Conservation (phyloP, 1,140 invertebrate species). For the Dendrolimus kikuchii region DNA sequence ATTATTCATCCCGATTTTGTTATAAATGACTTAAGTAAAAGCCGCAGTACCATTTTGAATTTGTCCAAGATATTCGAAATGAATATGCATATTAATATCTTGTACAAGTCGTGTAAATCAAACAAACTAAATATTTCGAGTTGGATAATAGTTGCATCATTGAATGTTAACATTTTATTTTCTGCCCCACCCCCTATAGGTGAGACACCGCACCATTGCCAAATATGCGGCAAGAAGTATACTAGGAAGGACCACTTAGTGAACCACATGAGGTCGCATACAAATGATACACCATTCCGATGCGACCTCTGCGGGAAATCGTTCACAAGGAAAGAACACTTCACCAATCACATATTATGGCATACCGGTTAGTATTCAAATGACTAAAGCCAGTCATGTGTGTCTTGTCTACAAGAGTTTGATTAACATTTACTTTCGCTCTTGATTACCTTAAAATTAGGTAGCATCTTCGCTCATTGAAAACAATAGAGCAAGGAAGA, state of each 20-base stretch:
- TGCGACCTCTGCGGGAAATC: constrained; percentile 90
- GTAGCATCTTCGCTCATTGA: no score
- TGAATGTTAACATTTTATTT: constrained; percentile 69
- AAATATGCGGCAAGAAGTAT: constrained; percentile 84
- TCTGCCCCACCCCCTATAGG: constrained; percentile 66
- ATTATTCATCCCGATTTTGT: no score
- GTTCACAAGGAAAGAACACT: constrained; percentile 89
- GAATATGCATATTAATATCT: neutral
- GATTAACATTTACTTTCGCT: no score
- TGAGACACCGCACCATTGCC: constrained; percentile 82
- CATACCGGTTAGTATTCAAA: constrained; percentile 77
- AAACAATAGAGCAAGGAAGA: no score
- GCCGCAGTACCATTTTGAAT: no score
- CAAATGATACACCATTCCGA: constrained; percentile 85
- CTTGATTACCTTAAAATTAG: no score
- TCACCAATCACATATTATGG: constrained; percentile 90
- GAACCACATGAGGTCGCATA: constrained; percentile 86
- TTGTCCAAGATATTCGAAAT: no score
- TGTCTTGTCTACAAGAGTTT: no score
- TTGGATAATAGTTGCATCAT: constrained; percentile 64
- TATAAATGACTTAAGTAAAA: no score
- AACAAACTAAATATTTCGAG: constrained; percentile 26
- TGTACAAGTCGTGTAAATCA: constrained; percentile 8
- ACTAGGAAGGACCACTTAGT: constrained; percentile 84
- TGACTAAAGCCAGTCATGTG: constrained; percentile 2